Evolutionary conservation across 1,140 invertebrate genomes (phyloP), one percentile per base, ranked within the genome.

Genomic region (Wasmannia auropunctata): DNA sequence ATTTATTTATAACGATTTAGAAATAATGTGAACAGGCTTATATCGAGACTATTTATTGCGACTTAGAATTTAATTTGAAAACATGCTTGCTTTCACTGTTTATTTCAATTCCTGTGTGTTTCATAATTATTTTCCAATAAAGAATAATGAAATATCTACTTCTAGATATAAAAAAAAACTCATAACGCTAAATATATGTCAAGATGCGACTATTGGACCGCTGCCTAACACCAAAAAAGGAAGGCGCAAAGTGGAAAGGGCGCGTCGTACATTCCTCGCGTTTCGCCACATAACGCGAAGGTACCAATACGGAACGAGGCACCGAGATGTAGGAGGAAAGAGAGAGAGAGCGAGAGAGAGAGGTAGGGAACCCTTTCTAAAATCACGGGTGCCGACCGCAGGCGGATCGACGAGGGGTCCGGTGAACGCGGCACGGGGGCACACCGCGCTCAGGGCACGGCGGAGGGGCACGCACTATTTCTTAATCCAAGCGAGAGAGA

Each of bases 391-490:
- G 93, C 51, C 46, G 51, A 76, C 70, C 85, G 85, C 76, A 89
- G 86, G 49, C 75, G 56, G 70, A 49, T 19, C 72, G 72, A 67
- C n/a, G n/a, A n/a, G n/a, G 63, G 70, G 86, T 58, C 77, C 85
- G 72, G 10, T 46, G 60, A 88, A 75, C 58, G 14, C 56, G 72
- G 76, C 40, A 65, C 69, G 54, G 58, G 40, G 58, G 70, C 54
- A 46, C 8, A 43, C n/a, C n/a, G n/a, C n/a, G n/a, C 28, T 51
- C 87, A 80, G 90, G 86, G 86, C 87, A 88, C 76, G 85, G 58
- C 86, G 88, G 88, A 67, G 91, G 91, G 92, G 91, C 87, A 93
- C 92, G 92, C 93, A 92, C 91, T 93, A 94, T 94, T 94, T 95
- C 93, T 92, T 94, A 94, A 94, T 95, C 91, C 51, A 91, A 88